Base-by-base conservation (phyloP, 1,140 invertebrate genomes). In the Geopemphigus sp. region DNA sequence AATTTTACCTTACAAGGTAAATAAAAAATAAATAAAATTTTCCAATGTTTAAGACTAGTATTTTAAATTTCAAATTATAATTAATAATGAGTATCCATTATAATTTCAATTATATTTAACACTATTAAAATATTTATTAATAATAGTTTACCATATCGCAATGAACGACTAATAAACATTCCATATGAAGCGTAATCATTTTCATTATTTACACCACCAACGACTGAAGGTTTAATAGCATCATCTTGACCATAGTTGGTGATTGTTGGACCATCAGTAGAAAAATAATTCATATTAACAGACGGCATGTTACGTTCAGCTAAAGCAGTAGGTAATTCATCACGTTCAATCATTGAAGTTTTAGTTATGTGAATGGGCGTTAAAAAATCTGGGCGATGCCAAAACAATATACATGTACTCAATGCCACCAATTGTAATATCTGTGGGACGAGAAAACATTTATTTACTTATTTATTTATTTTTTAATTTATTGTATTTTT, bases 391-490 rank as follows among this genome's bases (percentile, higher is more conserved):
- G 90, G 91, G 84, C 92, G 90, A 56, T 90, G 87, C 83, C 92
- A 88, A n/a, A 92, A 88, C n/a, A 92, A 88, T 5, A 91, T 91
- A 78, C 93, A 84, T 80, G 92, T 88, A 66, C 90, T 90, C 57
- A 94, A 83, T 0, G 90, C 90, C 81, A 93, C 83, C 73, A 93
- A 87, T 82, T 93, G 92, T 29, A 93, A 84, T 84, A 92, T 88
- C 92, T 93, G 83, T 12, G 86, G 86, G 83, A 80, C 81, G 82
- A 73, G 66, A 5, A 26, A 29, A 70, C 8, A 32, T 72, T 72
- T 47, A 24, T 24, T 1, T 22, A 14, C 15, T 66, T 6, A 26
- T 1, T 3, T 26, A 5, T 26, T 61, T 17, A 4, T 26, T 17
- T 26, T 17, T 22, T 3, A 59, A 64, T 45, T 45, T 24, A 2